Evolutionary conservation across 2,113 vertebrate genomes (phyloP).

Genomic region (Beaufortia kweichowensis): DNA sequence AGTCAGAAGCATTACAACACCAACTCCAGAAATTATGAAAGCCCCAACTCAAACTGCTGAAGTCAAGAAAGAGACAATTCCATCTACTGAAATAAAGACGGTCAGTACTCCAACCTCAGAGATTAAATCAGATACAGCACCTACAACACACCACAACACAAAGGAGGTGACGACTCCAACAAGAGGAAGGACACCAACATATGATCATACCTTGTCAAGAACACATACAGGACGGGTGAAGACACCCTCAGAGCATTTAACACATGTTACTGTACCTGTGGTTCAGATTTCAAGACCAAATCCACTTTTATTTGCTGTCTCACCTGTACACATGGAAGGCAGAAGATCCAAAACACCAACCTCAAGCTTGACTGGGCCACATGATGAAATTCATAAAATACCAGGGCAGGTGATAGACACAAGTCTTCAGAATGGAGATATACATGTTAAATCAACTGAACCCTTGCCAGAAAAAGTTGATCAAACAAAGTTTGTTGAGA

Average conservation of each 20-base stretch:
- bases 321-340: constrained; percentile 65
- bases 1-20: constrained; percentile 38
- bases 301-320: constrained; percentile 73
- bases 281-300: constrained; percentile 75
- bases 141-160: constrained; percentile 44
- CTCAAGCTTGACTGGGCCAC: constrained; percentile 39
- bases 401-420: constrained; percentile 27
- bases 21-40: constrained; percentile 48
- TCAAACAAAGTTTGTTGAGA: constrained; percentile 49
- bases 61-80: constrained; percentile 52
- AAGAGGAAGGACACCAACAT: constrained; percentile 56
- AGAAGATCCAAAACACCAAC: constrained; percentile 63
- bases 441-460: constrained; percentile 44
- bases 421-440: constrained; percentile 58
- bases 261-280: constrained; percentile 61
- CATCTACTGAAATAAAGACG: constrained; percentile 51
- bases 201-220: constrained; percentile 58
- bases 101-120: constrained; percentile 40
- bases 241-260: constrained; percentile 64
- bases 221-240: constrained; percentile 60
- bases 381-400: constrained; percentile 43
- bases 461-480: constrained; percentile 38
- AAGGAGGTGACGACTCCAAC: constrained; percentile 54
- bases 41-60: constrained; percentile 13
- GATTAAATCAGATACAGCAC: constrained; percentile 35